Conservation (phyloP, 2,113 vertebrate genomes). For the Ptychochromis oligacanthus region DNA sequence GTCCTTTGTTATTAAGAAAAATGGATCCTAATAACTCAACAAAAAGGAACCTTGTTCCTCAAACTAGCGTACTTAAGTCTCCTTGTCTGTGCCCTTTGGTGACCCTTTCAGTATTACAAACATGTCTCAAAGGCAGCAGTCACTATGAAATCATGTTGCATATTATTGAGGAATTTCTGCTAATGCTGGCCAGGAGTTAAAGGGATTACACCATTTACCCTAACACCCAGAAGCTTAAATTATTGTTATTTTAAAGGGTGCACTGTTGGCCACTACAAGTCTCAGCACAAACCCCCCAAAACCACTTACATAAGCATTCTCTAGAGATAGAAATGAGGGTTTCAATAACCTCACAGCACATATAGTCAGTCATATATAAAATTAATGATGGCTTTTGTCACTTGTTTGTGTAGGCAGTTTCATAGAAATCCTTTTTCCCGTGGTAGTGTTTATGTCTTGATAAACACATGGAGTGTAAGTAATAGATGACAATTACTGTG, state of each 20-base stretch:
- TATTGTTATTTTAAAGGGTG: slow-evolving; percentile 68
- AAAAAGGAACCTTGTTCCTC: slow-evolving; percentile 66
- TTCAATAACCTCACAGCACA: background rate
- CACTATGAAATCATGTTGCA: slow-evolving; percentile 70
- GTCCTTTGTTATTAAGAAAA: slow-evolving; percentile 77
- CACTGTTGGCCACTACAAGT: slow-evolving; percentile 22
- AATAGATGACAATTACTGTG: background rate
- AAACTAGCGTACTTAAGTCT: slow-evolving; percentile 43
- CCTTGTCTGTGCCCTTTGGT: slow-evolving; percentile 50
- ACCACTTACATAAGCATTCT: slow-evolving; percentile 32
- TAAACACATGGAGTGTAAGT: slow-evolving; percentile 6
- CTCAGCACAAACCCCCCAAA: slow-evolving; percentile 37
- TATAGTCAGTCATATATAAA: slow-evolving; percentile 6
- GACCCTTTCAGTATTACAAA: slow-evolving; percentile 62
- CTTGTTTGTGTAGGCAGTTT: background rate
- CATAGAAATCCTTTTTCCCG: background rate
- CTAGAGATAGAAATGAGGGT: background rate
- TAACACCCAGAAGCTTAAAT: slow-evolving; percentile 67
- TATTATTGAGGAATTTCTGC: slow-evolving; percentile 76
- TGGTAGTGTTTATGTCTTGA: slow-evolving; percentile 4
- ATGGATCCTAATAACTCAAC: slow-evolving; percentile 75
- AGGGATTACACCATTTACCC: slow-evolving; percentile 77
- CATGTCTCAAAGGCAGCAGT: slow-evolving; percentile 63
- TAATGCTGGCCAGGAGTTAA: slow-evolving; percentile 71
- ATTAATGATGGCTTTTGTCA: background rate